phyloP scores from a whole-genome alignment of 2,113 vertebrate species.

The Pollachius pollachius region DNA sequence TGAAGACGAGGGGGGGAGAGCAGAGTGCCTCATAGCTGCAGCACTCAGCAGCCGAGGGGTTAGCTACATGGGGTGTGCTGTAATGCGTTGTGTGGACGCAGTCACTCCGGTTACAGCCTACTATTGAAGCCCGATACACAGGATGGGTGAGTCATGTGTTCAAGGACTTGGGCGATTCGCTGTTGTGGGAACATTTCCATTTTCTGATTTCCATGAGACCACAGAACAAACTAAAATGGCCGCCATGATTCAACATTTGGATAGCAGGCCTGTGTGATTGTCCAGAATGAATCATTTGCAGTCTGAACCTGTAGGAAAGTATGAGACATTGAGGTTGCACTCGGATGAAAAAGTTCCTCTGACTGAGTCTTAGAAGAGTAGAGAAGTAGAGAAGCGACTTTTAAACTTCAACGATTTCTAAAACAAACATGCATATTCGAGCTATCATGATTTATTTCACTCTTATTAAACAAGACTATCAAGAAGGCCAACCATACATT shows the following conservation, averaged over 20 bases:
- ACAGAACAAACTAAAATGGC: constrained; percentile 70
- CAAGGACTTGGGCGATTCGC: constrained; percentile 54
- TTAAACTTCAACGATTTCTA: too few species aligned
- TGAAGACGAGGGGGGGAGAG: not conserved
- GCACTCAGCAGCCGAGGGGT: constrained; percentile 47
- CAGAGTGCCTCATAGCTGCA: not conserved
- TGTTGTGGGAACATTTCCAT: constrained; percentile 72
- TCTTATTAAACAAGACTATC: too few species aligned
- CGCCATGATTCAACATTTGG: constrained; percentile 46
- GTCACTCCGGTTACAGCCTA: constrained; percentile 60
- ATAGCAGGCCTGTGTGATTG: constrained; percentile 39
- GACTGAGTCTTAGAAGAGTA: too few species aligned
- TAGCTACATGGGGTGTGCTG: constrained; percentile 30
- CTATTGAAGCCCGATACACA: constrained; percentile 59
- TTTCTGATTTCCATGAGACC: constrained; percentile 71
- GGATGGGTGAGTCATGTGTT: constrained; percentile 73
- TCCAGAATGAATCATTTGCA: constrained; percentile 42
- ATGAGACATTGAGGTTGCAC: constrained; percentile 27
- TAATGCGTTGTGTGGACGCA: constrained; percentile 43
- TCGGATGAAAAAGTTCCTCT: too few species aligned
- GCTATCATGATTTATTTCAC: too few species aligned
- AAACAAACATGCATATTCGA: too few species aligned
- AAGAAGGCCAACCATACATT: too few species aligned
- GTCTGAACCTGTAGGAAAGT: constrained; percentile 43
- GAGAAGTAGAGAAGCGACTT: too few species aligned